A percentile compares a stretch with the other conserved stretches of the same genome.
These are phyloP conservation scores for Caenorhabditis afra DNA, from an alignment of 2,888 invertebrate genomes.

Conservation along the genomic window DNA sequence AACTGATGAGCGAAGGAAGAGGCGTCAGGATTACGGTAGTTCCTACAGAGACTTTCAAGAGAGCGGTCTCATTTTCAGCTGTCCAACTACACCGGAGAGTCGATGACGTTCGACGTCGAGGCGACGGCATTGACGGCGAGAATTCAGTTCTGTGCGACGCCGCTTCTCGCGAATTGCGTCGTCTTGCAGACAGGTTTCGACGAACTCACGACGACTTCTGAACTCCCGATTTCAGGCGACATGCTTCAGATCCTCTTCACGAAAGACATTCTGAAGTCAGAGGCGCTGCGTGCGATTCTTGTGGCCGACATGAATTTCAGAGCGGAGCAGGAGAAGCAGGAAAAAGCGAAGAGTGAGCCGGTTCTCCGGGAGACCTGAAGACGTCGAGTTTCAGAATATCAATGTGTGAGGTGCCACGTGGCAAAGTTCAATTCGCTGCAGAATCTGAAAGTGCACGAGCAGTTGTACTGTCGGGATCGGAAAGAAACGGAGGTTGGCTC, in stretches of 20 bases:
- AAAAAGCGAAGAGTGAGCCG: constrained; percentile 31
- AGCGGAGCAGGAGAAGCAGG: constrained; percentile 17
- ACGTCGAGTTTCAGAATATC: constrained; percentile 48
- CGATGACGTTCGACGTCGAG: constrained; percentile 38
- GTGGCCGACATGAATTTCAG: constrained; percentile 52
- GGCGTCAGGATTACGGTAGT: constrained; percentile 17
- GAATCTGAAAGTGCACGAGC: constrained; percentile 62
- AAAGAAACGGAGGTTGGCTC: constrained; percentile 3
- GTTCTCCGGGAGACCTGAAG: too few relatives aligned
- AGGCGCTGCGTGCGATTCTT: constrained; percentile 29
- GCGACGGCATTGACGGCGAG: constrained; percentile 33
- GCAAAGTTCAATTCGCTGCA: constrained; percentile 63
- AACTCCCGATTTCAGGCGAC: constrained; percentile 13
- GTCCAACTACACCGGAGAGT: constrained; percentile 56
- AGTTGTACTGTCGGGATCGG: constrained; percentile 51
- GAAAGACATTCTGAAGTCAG: constrained; percentile 28
- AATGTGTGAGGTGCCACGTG: constrained; percentile 58
- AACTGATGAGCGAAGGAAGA: neutral
- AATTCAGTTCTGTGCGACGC: constrained; percentile 29
- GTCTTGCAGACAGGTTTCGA: constrained; percentile 47
- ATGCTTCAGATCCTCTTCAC: constrained; percentile 49
- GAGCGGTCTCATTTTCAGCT: constrained; percentile 36
- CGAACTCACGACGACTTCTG: too few relatives aligned
- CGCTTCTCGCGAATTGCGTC: constrained; percentile 63
- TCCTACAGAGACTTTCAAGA: neutral